Conservation (phyloP, 2,888 invertebrate genomes). For the Acronicta leporina region DNA sequence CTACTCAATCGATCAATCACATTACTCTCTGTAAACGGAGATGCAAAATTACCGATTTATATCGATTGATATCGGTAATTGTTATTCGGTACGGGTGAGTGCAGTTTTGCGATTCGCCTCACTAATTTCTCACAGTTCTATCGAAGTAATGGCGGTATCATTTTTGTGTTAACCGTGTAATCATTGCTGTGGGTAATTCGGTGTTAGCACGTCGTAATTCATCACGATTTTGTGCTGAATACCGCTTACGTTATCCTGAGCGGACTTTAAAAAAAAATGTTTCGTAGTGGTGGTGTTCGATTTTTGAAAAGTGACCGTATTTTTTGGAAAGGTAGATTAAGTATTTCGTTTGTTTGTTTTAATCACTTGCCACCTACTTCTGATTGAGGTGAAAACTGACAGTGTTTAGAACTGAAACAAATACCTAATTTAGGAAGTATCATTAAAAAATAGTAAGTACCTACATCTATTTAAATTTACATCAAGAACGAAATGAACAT, state of each 20-base stretch:
- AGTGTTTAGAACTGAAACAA: no score
- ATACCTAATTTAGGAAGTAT: no score
- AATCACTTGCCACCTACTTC: no score
- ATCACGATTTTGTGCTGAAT: slow-evolving; percentile 58
- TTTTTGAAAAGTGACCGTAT: background rate
- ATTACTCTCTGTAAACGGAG: slow-evolving; percentile 36
- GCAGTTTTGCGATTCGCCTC: slow-evolving; percentile 62
- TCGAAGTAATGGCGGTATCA: slow-evolving; percentile 59
- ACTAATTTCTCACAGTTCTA: slow-evolving; percentile 65
- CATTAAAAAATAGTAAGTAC: no score
- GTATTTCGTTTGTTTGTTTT: no score
- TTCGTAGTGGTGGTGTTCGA: slow-evolving; percentile 8
- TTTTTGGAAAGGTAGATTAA: no score
- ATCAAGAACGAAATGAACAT: no score
- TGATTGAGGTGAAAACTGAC: no score
- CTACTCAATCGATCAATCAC: slow-evolving; percentile 9
- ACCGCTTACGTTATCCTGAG: slow-evolving; percentile 48
- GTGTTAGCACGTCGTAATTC: slow-evolving; percentile 75
- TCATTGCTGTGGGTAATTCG: slow-evolving; percentile 67
- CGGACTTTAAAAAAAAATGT: slow-evolving; percentile 16
- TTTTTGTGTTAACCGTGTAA: slow-evolving; percentile 68
- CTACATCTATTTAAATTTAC: no score
- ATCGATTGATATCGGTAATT: slow-evolving; percentile 59
- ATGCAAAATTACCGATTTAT: slow-evolving; percentile 50
- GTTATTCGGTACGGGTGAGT: slow-evolving; percentile 56